Evolutionary conservation across 2,888 invertebrate species (phyloP), one percentile per base, ranked within the genome.

Genomic region (Folsomia manolachei): DNA sequence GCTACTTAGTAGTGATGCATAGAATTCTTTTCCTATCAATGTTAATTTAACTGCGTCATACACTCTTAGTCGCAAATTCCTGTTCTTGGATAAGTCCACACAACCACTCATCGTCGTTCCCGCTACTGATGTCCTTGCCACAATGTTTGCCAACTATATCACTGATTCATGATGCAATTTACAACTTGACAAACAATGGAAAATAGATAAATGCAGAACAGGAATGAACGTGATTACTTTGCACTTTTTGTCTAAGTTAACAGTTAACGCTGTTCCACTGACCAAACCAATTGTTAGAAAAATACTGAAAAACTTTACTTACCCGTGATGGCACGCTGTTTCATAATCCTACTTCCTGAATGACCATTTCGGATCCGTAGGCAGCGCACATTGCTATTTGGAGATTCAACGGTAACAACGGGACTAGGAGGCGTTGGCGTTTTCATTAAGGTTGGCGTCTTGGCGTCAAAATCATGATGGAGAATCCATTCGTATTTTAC

Each of bases 261-360:
- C 39, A 39, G 7, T 39, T 39, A 39, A 39, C 4, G 4, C 39
- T 14, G 14, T 39, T 4, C 39, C 39, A 39, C 39, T 39, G n/a
- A n/a, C 39, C 39, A 39, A 39, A 14, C 39, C 39, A 39, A 39
- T 14, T 39, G 39, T 39, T 4, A 9, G 14, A 39, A 39, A 39
- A 39, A 14, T 39, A 39, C 4, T 9, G 24, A 11, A 63, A 63
- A 63, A 63, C 9, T 21, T 63, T 27, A 19, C 64, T 25, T 64
- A 64, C 64, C 64, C 11, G 64, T 64, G 2, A 64, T 27, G 26
- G 27, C n/a, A n/a, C 27, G 27, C 26, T 64, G 64, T n/a, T 64
- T 64, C 64, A 64, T 25, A 9, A 11, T 27, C 27, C 27, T 64
- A 27, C 18, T 27, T 2, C 9, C 64, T 4, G 64, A 27, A 19